Evolutionary conservation across 2,888 invertebrate species (phyloP), one percentile per base, ranked within the genome.

Genomic region (Drosophila birchii): DNA sequence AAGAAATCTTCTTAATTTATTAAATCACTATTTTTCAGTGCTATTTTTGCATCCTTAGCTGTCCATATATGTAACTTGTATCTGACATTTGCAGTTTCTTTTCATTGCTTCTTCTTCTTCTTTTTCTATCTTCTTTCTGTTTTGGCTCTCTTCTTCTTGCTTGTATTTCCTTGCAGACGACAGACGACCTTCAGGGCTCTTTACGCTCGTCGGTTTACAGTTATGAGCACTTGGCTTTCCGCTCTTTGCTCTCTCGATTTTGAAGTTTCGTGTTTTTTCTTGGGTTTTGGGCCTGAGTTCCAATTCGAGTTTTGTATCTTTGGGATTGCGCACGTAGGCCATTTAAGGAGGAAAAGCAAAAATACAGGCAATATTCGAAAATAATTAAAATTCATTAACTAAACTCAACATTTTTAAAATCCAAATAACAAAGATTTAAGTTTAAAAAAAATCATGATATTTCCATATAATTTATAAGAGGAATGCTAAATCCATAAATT

Each of bases 171-270:
- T 70, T 76, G 63, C 59, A 76, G 76, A 78, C 78, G 62, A 54
- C 76, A 76, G 76, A 78, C 86, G 89, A 88, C 86, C 86, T 86
- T 86, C 86, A 86, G 76, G 76, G 89, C 89, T 88, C 86, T 49
- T 49, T 51, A 51, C 51, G 73, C 66, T 88, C 81, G 67, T 76
- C 76, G 76, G 76, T 81, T 80, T 72, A 81, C 79, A 78, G 78
- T 81, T 80, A 86, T 80, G 70, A 74, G 81, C 80, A 75, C 86
- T 85, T 78, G 60, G 56, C 67, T 51, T 45, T 53, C 29, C 63
- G 66, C 67, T 75, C 64, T 78, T 26, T 18, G 34, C 59, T 58
- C 34, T 58, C 61, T 61, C 6, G 16, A 34, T 58, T 44, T 58
- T 43, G 12, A 18, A 32, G 32, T 49, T 49, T 32, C 18, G 11